Evolutionary conservation across 2,797 vertebrate species (phyloP).

Genomic region (Amblyopsis hoosieri): DNA sequence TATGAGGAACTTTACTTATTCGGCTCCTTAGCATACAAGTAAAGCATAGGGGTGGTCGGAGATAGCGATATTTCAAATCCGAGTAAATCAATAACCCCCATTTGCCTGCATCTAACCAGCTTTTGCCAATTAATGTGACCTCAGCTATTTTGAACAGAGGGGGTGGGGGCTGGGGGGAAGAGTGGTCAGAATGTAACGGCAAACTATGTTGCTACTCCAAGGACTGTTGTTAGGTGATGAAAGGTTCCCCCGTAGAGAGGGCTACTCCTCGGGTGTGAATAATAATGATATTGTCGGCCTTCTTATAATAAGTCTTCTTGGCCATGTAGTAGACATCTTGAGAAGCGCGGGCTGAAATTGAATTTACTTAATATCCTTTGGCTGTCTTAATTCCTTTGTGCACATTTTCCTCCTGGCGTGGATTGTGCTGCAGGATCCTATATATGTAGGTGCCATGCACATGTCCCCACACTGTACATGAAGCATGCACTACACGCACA

Average conservation of each 20-base stretch:
- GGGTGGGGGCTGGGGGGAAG: too few relatives aligned
- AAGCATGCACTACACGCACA: conserved; percentile 44
- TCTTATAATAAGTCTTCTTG: conserved; percentile 64
- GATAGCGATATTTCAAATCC: conserved; percentile 60
- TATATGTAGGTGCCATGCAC: conserved; percentile 47
- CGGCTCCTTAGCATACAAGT: conserved; percentile 55
- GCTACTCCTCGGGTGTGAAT: conserved; percentile 71
- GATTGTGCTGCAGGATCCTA: conserved; percentile 72
- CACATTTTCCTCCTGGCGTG: conserved; percentile 63
- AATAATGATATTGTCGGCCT: conserved; percentile 63
- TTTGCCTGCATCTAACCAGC: conserved; percentile 19
- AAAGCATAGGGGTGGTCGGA: conserved; percentile 45
- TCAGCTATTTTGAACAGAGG: conserved; percentile 33
- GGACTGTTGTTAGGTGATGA: conserved; percentile 64
- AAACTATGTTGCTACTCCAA: conserved; percentile 46
- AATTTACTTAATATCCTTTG: conserved; percentile 76
- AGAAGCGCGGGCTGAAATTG: conserved; percentile 62
- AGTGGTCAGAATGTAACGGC: conserved; percentile 50
- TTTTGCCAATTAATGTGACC: conserved; percentile 44
- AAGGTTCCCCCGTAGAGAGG: conserved; percentile 68
- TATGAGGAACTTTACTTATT: conserved; percentile 63
- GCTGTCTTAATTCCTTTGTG: conserved; percentile 72
- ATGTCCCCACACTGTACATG: conserved; percentile 46
- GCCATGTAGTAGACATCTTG: conserved; percentile 60
- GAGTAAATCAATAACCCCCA: conserved; percentile 61